Evolutionary conservation across 2,888 invertebrate species (phyloP).

Genomic region (Fragum whitleyi): DNA sequence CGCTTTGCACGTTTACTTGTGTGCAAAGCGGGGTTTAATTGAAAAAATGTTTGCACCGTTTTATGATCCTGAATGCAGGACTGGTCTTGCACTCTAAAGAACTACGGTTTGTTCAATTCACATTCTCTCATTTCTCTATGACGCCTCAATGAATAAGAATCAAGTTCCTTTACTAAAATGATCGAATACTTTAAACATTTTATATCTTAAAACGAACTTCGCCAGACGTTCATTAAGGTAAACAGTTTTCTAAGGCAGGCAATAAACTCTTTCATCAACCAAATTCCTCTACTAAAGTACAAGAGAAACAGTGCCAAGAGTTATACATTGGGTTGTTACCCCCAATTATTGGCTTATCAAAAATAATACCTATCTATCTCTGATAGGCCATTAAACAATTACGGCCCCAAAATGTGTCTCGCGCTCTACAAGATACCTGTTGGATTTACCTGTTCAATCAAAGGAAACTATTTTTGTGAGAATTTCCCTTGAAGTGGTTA

Average conservation of each 20-base stretch:
- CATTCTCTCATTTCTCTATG: too few relatives aligned
- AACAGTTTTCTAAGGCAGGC: background rate
- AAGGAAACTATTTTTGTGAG: constrained; percentile 2
- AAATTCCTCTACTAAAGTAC: constrained; percentile 16
- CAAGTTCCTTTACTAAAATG: too few relatives aligned
- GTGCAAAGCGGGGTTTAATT: too few relatives aligned
- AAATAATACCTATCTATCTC: constrained; percentile 15
- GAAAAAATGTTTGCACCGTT: too few relatives aligned
- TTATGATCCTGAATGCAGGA: too few relatives aligned
- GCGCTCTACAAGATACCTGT: constrained; percentile 16
- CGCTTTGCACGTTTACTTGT: too few relatives aligned
- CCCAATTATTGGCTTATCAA: constrained; percentile 30
- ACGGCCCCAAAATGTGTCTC: background rate
- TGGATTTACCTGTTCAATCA: constrained; percentile 13
- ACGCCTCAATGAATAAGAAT: too few relatives aligned
- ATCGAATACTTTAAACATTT: too few relatives aligned
- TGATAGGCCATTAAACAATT: constrained; percentile 20
- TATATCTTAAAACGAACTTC: too few relatives aligned
- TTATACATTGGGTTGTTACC: constrained; percentile 24
- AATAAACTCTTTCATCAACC: constrained; percentile 7
- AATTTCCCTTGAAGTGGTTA: background rate
- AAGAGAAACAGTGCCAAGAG: constrained; percentile 8
- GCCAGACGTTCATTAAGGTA: background rate
- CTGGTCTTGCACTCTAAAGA: too few relatives aligned
- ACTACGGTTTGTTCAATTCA: too few relatives aligned